Evolutionary conservation across 2,797 vertebrate species (phyloP).

Genomic region (Psittacula derbiana): DNA sequence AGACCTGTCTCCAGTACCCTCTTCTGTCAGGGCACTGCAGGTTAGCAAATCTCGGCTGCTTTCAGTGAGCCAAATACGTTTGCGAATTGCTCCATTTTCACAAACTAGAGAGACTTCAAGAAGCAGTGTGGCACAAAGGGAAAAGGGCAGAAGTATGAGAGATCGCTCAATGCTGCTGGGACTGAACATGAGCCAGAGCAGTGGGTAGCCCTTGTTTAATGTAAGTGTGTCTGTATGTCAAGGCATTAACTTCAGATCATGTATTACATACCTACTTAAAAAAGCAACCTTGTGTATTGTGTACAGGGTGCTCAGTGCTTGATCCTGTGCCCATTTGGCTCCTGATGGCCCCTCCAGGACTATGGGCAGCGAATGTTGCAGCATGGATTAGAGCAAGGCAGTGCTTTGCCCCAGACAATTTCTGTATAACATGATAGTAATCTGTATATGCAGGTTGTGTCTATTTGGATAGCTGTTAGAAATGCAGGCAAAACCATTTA

Average conservation of each 20-base stretch:
- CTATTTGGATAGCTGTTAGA: neutral
- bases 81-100: neutral
- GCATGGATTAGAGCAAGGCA: neutral
- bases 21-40: fast-evolving
- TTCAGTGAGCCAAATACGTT: neutral
- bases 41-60: neutral
- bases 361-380: neutral
- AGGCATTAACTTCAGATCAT: neutral
- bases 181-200: neutral
- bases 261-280: neutral
- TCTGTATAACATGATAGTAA: fast-evolving
- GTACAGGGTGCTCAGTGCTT: neutral
- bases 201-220: neutral
- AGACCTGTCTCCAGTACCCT: neutral
- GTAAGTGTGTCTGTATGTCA: fast-evolving
- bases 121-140: neutral
- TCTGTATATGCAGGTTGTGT: fast-evolving
- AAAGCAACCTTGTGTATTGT: neutral
- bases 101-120: neutral
- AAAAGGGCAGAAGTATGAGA: neutral
- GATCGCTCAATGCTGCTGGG: neutral
- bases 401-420: fast-evolving
- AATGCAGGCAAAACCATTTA: neutral
- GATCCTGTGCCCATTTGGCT: neutral
- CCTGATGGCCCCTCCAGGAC: neutral